phyloP scores from a whole-genome alignment of 2,888 invertebrate species.

The Dermolepida albohirtum region DNA sequence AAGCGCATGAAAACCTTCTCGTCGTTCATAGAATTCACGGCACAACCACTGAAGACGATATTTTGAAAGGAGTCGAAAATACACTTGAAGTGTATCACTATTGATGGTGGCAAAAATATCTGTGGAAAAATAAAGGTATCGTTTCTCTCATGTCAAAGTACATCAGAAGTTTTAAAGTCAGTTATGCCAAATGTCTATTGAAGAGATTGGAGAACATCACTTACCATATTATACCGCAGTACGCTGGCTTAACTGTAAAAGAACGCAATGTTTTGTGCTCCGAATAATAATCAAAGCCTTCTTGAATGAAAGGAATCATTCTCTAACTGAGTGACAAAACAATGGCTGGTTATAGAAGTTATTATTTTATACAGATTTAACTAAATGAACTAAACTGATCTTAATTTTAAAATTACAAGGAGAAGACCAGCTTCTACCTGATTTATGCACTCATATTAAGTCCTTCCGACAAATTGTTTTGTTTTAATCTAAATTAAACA shows the following conservation, averaged over 20 bases:
- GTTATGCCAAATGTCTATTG: slow-evolving; percentile 9
- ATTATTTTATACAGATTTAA: slow-evolving; percentile 42
- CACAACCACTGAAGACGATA: too few relatives aligned
- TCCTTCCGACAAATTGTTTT: slow-evolving; percentile 19
- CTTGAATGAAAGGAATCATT: slow-evolving; percentile 22
- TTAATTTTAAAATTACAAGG: slow-evolving; percentile 45
- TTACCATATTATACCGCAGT: slow-evolving; percentile 40
- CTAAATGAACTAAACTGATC: slow-evolving; percentile 39
- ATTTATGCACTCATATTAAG: slow-evolving; percentile 37
- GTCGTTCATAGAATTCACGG: too few relatives aligned
- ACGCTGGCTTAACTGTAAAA: slow-evolving; percentile 37
- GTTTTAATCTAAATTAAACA: slow-evolving; percentile 42
- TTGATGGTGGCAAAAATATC: neutral
- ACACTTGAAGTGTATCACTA: too few relatives aligned
- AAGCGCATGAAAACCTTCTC: too few relatives aligned
- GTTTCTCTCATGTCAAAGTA: neutral
- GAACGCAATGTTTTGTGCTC: slow-evolving; percentile 30
- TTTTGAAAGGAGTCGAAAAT: too few relatives aligned
- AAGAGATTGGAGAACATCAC: slow-evolving; percentile 32
- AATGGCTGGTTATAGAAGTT: slow-evolving; percentile 28
- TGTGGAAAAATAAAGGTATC: slow-evolving; percentile 2
- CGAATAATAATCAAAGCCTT: slow-evolving; percentile 21
- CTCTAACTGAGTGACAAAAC: slow-evolving; percentile 16
- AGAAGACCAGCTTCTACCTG: slow-evolving; percentile 43
- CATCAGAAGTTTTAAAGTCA: too few relatives aligned